Evolutionary conservation across 1,140 invertebrate species (phyloP).

Genomic region (Drosophila grimshawi): DNA sequence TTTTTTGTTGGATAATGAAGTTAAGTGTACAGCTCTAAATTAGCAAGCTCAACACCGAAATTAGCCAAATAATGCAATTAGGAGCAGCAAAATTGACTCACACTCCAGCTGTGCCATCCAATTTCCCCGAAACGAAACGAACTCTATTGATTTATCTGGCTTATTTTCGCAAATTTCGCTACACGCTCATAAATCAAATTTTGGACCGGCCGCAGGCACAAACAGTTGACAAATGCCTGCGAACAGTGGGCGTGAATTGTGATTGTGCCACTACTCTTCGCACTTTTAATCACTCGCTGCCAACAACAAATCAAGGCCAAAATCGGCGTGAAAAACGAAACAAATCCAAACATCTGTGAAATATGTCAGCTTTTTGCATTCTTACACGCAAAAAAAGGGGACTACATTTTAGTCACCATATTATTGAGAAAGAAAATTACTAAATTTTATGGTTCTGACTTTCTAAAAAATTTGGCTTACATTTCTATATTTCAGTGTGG

Average conservation of each 20-base stretch:
- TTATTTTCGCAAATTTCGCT: conserved; percentile 34
- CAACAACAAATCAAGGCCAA: conserved; percentile 54
- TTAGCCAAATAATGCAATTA: conserved; percentile 55
- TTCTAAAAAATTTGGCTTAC: too few species aligned
- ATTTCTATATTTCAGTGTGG: too few species aligned
- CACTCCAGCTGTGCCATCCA: conserved; percentile 23
- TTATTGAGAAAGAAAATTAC: too few species aligned
- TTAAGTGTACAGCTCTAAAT: conserved; percentile 37
- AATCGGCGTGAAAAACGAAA: conserved; percentile 34
- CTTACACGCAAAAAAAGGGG: too few species aligned
- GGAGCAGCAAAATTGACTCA: conserved; percentile 23
- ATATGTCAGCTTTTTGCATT: conserved; percentile 20
- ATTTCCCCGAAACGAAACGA: not conserved
- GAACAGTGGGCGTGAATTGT: conserved; percentile 34
- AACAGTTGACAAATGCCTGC: conserved; percentile 55
- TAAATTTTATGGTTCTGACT: too few species aligned
- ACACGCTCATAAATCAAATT: conserved; percentile 60
- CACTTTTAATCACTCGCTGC: conserved; percentile 45
- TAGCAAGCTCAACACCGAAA: conserved; percentile 25
- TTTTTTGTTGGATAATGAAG: conserved; percentile 18
- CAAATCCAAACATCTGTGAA: not conserved
- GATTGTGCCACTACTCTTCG: not conserved
- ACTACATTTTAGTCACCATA: too few species aligned
- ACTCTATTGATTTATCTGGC: conserved; percentile 42
- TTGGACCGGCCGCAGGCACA: conserved; percentile 45